Evolutionary conservation across 2,888 invertebrate species (phyloP).

Genomic region (Operophtera brumata): DNA sequence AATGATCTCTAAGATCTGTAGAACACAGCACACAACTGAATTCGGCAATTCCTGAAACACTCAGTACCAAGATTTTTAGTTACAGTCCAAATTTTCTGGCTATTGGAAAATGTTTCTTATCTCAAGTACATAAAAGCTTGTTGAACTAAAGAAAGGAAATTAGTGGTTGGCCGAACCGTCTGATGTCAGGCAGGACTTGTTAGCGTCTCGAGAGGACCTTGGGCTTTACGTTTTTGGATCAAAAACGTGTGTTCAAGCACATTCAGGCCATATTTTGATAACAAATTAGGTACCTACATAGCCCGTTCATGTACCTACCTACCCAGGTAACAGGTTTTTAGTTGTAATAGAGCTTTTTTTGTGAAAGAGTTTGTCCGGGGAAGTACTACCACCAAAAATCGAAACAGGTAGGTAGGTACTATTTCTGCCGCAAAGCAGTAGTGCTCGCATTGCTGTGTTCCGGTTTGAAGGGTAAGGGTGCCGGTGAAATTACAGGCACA

Average conservation of each 20-base stretch:
- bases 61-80: constrained; percentile 1
- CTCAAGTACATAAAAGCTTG: not conserved
- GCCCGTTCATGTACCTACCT: too few relatives aligned
- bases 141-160: not conserved
- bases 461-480: too few relatives aligned
- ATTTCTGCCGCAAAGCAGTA: too few relatives aligned
- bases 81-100: not conserved
- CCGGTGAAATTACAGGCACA: too few relatives aligned
- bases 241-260: not conserved
- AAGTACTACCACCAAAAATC: too few relatives aligned
- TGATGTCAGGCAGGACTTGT: constrained; percentile 49
- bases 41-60: not conserved
- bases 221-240: constrained; percentile 22
- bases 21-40: not conserved
- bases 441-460: too few relatives aligned
- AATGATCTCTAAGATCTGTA: not conserved
- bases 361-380: too few relatives aligned
- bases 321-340: too few relatives aligned
- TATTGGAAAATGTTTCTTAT: not conserved
- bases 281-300: too few relatives aligned
- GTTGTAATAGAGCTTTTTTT: too few relatives aligned
- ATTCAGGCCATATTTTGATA: not conserved
- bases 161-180: not conserved
- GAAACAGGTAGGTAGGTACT: too few relatives aligned
- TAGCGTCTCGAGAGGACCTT: constrained; percentile 43